These are phyloP conservation scores for Antechinus flavipes DNA, from an alignment of 2,113 vertebrate genomes.

Conservation along the genomic window DNA sequence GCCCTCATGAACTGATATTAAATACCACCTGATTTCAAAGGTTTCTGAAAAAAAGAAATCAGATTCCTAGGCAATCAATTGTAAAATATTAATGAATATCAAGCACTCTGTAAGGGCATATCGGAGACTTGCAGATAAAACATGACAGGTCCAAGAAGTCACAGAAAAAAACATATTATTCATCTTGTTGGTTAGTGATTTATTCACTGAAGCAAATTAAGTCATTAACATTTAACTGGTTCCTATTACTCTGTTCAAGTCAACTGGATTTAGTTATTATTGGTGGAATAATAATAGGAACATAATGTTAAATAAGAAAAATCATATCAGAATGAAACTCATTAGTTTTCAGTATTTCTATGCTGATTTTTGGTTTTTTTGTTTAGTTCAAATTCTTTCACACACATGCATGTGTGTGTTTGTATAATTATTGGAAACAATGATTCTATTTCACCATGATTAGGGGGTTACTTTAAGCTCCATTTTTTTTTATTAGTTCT, in stretches of 20 bases:
- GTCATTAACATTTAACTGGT: not conserved
- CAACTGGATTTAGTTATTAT: not conserved
- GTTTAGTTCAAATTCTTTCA: not conserved
- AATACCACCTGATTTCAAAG: constrained; percentile 17
- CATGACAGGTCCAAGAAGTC: not conserved
- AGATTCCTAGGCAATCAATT: not conserved
- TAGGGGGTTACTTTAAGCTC: not conserved
- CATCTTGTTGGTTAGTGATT: not conserved
- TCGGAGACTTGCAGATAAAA: not conserved
- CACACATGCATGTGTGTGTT: no score
- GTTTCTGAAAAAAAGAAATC: not conserved
- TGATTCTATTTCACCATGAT: not conserved
- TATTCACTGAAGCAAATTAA: not conserved
- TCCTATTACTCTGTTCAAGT: not conserved
- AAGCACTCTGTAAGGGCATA: not conserved
- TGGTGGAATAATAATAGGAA: not conserved
- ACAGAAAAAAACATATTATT: not conserved
- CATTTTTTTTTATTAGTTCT: not conserved
- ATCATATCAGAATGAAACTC: constrained; percentile 11
- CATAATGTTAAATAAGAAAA: not conserved
- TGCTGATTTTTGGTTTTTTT: no score
- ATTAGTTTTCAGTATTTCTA: not conserved
- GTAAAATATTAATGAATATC: not conserved
- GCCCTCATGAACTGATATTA: not conserved
- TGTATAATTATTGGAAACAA: no score